Conservation (phyloP, 2,888 invertebrate species). For the Epistrophe eligans region DNA sequence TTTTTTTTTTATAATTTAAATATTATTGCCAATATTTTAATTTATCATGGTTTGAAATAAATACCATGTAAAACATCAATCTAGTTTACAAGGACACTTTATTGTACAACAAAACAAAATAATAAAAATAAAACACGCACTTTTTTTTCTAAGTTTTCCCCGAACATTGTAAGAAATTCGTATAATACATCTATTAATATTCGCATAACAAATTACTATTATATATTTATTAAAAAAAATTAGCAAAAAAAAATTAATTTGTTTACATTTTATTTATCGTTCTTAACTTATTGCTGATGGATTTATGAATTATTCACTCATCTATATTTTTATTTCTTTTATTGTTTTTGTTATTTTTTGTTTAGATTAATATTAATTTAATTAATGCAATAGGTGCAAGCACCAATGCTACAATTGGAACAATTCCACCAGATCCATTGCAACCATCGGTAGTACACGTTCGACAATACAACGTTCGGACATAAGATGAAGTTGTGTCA, state of each 20-base stretch:
- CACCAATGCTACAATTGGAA: constrained; percentile 79
- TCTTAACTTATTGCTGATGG: constrained; percentile 30
- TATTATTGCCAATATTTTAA: constrained; percentile 49
- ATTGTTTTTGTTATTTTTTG: constrained; percentile 25
- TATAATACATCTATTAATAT: constrained; percentile 32
- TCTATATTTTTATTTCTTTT: neutral
- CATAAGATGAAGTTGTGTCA: constrained; percentile 82
- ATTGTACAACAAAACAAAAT: constrained; percentile 9
- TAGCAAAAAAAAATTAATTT: constrained; percentile 55
- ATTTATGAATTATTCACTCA: constrained; percentile 70
- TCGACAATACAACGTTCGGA: constrained; percentile 83
- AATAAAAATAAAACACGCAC: constrained; percentile 8
- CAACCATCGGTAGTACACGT: constrained; percentile 83
- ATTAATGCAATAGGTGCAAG: constrained; percentile 77
- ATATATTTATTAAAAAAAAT: constrained; percentile 29
- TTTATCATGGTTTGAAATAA: constrained; percentile 30
- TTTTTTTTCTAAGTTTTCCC: constrained; percentile 33
- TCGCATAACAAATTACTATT: constrained; percentile 51
- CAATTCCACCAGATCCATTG: constrained; percentile 80
- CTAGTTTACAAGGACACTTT: constrained; percentile 69
- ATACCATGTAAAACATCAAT: constrained; percentile 39
- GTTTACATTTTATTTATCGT: constrained; percentile 51
- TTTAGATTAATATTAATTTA: constrained; percentile 72
- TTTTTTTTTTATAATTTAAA: neutral
- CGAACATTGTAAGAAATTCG: constrained; percentile 26